Percentiles rank a stretch among this genome's conserved stretches.
phyloP scores from a whole-genome alignment of 1,140 invertebrate genomes.

The Lanistes nyassanus region DNA sequence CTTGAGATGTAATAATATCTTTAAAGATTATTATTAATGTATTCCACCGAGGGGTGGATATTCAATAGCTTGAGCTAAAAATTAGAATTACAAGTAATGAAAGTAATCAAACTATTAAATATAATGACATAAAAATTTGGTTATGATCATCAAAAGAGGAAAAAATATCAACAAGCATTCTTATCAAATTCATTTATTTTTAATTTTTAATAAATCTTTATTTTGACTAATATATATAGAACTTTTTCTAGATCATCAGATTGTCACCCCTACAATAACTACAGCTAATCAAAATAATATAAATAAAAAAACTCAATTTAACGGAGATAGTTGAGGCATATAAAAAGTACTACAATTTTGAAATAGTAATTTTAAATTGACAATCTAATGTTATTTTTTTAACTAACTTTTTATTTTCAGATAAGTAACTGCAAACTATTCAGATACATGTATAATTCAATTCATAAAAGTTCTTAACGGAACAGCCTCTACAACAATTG shows the following conservation, averaged over 20 bases:
- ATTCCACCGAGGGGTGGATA: background rate
- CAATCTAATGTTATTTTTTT: slow-evolving; percentile 39
- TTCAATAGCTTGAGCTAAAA: background rate
- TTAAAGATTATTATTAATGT: background rate
- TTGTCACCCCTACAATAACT: slow-evolving; percentile 31
- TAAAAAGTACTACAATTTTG: slow-evolving; percentile 38
- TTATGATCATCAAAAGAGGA: slow-evolving; percentile 11
- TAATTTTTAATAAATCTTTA: background rate
- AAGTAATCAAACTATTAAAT: background rate
- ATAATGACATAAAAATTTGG: slow-evolving; percentile 6
- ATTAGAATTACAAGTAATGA: background rate
- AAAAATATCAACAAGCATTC: slow-evolving; percentile 18
- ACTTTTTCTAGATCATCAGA: background rate
- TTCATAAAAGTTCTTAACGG: slow-evolving; percentile 5
- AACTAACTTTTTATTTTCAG: slow-evolving; percentile 57
- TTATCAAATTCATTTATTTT: slow-evolving; percentile 17
- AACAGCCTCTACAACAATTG: slow-evolving; percentile 73
- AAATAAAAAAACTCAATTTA: slow-evolving; percentile 69
- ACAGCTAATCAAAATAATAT: slow-evolving; percentile 49
- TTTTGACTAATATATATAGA: background rate
- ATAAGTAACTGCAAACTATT: no score
- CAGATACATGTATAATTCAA: background rate
- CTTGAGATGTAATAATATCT: background rate
- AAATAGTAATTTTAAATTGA: slow-evolving; percentile 49
- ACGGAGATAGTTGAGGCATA: slow-evolving; percentile 57